Base-by-base conservation (phyloP, 2,797 vertebrate species). In the Catostomus latipinnis region DNA sequence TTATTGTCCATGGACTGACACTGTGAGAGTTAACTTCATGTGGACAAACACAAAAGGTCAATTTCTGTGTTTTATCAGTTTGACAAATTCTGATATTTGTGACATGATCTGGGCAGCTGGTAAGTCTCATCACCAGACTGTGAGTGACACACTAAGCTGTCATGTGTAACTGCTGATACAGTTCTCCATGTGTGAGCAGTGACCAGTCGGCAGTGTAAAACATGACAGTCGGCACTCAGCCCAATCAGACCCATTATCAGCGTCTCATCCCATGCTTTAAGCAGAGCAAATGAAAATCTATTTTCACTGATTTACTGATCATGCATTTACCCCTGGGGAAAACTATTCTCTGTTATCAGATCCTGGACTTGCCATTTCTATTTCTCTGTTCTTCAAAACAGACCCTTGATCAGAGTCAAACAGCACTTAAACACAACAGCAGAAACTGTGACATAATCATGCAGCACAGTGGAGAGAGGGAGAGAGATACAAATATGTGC, bases 91-190 rank as follows among this genome's bases (percentile, higher is more conserved):
- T 63, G 22, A 79, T 54, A 69, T 72, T 22, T 62, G 67, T 63
- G 70, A 73, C 78, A 80, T 53, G 78, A 80, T 80, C 70, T 67
- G 70, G 70, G 61, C 77, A 79, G 77, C 70, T 65, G 77, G 77
- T 70, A 34, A 45, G 52, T 49, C 66, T 73, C 70, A 34, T 34
- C 34, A 34, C 34, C 34, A 34, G 34, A 34, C 34, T 34, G 60
- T 66, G 69, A 67, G 78, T 66, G 70, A 73, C 70, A 80, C 78
- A 80, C 61, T 67, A 80, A 80, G 70, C 70, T 80, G 78, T 73
- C 61, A 72, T 80, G 78, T 80, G 78, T 57, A 65, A 71, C 52
- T 67, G 69, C 11, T 73, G 78, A 80, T 70, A 80, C 70, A 71
- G 57, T 80, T 72, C 52, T 79, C n/a, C 70, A 60, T 58, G 68